Base-by-base conservation (phyloP, 2,888 invertebrate species). In the Acanthosoma haemorrhoidale region DNA sequence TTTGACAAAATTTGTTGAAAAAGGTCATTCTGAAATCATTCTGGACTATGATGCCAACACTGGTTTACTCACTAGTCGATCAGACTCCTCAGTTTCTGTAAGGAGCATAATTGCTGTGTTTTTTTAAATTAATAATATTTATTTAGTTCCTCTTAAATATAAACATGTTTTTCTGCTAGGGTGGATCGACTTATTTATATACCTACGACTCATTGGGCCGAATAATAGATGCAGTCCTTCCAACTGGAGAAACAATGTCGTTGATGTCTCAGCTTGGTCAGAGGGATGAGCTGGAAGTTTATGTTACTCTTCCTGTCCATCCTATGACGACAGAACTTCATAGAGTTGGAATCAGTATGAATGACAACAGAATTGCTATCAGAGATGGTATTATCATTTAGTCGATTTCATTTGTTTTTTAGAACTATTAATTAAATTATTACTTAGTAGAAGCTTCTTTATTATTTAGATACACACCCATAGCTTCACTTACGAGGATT, bases 151-250 rank as follows among this genome's bases (percentile, higher is more conserved):
- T 34, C 32, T 59, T 11, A 41, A 11, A 59, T 31, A n/a, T 32
- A 59, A 59, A 9, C 16, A 59, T 13, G 2, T 4, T 64, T 41
- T 36, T n/a, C 2, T 60, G 21, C 66, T 78, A 88, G 88, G 91
- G 91, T 73, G 90, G 90, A 21, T 91, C 92, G 77, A 91, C 94
- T 0, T 93, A 90, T 75, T 90, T 94, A 76, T 96, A 96, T 80
- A 89, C 91, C 77, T 96, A 96, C 77, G 94, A 96, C 77, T 87
- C 89, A 79, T 85, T 93, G 73, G 96, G 96, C 2, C 85, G 96
- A 57, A 89, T 94, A 3, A 89, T 88, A 0, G 89, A 90, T 76
- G 90, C 93, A 68, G 91, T 93, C 73, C 84, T 94, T 79, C 94
- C 96, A 29, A 95, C 94, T 74, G 96, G 96, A 70, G 94, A 96